Percentiles rank a stretch among this genome's conserved stretches.
Evolutionary conservation across 2,113 vertebrate species (phyloP).

Genomic region (Eclectus roratus): DNA sequence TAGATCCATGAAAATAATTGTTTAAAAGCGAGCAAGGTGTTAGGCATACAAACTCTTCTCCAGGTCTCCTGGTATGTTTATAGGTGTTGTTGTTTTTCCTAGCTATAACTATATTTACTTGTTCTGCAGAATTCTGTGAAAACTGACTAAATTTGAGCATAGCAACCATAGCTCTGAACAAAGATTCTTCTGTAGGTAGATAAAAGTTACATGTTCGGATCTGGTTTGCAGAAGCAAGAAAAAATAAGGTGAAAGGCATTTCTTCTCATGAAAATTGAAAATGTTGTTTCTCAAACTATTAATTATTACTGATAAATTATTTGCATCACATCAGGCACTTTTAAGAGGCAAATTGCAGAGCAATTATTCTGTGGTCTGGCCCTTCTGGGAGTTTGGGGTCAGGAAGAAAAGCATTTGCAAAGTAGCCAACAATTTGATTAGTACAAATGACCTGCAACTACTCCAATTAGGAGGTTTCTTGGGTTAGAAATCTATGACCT

Average conservation of each 20-base stretch:
- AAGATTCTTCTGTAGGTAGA: background rate
- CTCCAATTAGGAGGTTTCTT: constrained; percentile 52
- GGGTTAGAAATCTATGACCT: constrained; percentile 50
- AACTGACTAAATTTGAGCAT: background rate
- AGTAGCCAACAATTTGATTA: constrained; percentile 56
- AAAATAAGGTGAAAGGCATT: background rate
- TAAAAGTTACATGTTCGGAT: background rate
- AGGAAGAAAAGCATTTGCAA: constrained; percentile 35
- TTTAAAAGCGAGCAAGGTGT: background rate
- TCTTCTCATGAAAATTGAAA: background rate
- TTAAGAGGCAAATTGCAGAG: background rate
- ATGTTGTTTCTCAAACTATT: background rate
- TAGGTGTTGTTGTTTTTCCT: background rate
- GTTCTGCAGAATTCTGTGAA: constrained; percentile 5
- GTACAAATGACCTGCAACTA: constrained; percentile 53
- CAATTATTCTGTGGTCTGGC: constrained; percentile 8
- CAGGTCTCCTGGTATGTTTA: background rate
- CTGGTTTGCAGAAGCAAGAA: background rate
- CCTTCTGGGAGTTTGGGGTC: constrained; percentile 24
- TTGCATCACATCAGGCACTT: background rate
- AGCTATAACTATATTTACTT: background rate
- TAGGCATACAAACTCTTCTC: background rate
- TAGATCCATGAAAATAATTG: background rate
- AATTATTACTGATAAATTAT: constrained; percentile 31
- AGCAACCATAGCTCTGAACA: constrained; percentile 13